Evolutionary conservation across 2,888 invertebrate genomes (phyloP).

Genomic region (Athalia rosae): DNA sequence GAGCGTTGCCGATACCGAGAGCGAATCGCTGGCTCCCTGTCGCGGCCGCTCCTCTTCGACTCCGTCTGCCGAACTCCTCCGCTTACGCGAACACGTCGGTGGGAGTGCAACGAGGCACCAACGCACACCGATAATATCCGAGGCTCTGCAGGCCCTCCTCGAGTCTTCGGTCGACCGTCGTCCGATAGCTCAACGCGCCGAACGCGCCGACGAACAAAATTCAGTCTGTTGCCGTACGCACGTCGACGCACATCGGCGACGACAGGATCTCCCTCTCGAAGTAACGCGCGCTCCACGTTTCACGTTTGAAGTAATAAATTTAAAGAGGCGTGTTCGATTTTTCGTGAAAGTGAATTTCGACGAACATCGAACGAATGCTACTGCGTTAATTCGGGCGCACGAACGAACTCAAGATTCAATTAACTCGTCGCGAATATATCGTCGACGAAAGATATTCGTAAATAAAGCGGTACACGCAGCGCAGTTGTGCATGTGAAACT

Average conservation of each 20-base stretch:
- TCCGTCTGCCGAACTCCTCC: conserved; percentile 48
- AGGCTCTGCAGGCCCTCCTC: conserved; percentile 49
- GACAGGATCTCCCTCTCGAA: not conserved
- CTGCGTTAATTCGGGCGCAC: too few species aligned
- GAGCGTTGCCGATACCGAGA: conserved; percentile 50
- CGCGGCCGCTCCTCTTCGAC: not conserved
- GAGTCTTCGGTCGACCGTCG: conserved; percentile 54
- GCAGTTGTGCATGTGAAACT: too few species aligned
- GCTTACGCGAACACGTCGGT: conserved; percentile 23
- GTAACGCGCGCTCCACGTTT: conserved; percentile 15
- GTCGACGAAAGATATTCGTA: too few species aligned
- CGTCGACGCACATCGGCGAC: conserved; percentile 39
- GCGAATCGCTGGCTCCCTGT: conserved; percentile 28
- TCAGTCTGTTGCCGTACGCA: conserved; percentile 62
- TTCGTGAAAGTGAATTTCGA: too few species aligned
- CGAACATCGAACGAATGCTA: too few species aligned
- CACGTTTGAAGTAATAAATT: not conserved
- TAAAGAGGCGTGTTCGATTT: not conserved
- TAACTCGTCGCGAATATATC: too few species aligned
- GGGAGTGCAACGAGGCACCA: conserved; percentile 33
- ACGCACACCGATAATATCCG: conserved; percentile 18
- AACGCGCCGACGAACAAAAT: conserved; percentile 40
- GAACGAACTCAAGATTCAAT: too few species aligned
- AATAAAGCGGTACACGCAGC: too few species aligned
- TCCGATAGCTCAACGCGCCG: conserved; percentile 56